Base-by-base conservation (phyloP, 2,113 vertebrate genomes). In the Xiphophorus hellerii region DNA sequence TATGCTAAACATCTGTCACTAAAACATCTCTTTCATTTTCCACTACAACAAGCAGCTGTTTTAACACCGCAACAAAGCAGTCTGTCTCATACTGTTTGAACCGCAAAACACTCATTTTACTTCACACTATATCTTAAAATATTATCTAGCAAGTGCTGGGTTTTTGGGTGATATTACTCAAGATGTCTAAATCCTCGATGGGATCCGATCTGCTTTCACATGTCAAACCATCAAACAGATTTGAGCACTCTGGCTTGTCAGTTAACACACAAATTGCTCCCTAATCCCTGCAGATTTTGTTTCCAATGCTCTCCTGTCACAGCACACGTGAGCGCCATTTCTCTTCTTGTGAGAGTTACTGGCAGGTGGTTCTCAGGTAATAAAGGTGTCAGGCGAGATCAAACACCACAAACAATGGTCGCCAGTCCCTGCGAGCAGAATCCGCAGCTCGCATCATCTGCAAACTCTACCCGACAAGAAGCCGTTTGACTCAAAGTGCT, bases 211-310 rank as follows among this genome's bases (percentile, higher is more conserved):
- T 44, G 51, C 51, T 28, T 62, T 17, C 63, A 27, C 65, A 15
- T 73, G 71, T 84, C 78, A 76, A 76, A 44, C 63, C 78, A 84
- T 89, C 66, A 89, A 73, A 85, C 72, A 71, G 28, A 58, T 71
- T 1, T 2, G 65, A 85, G 31, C 61, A 2, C 33, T 71, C 37
- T 67, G 66, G 73, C 88, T 74, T 82, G 77, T 87, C 90, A 85
- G 74, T 84, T 77, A 84, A 67, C 68, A 3, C 87, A 92, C 90
- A 92, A 93, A 93, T 93, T 91, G 90, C 77, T 85, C 87, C 37
- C 75, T 86, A 85, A 93, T 90, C 86, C 85, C 81, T 48, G 39
- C 74, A 90, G 71, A 87, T 92, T 89, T 84, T 86, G 73, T 92
- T 93, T 91, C 89, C 82, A 70, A 71, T 64, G 69, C 77, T 72